A percentile compares a stretch with the other conserved stretches of the same genome.
Conservation (phyloP, 1,140 invertebrate genomes). For the Drosophila pallidifrons region DNA sequence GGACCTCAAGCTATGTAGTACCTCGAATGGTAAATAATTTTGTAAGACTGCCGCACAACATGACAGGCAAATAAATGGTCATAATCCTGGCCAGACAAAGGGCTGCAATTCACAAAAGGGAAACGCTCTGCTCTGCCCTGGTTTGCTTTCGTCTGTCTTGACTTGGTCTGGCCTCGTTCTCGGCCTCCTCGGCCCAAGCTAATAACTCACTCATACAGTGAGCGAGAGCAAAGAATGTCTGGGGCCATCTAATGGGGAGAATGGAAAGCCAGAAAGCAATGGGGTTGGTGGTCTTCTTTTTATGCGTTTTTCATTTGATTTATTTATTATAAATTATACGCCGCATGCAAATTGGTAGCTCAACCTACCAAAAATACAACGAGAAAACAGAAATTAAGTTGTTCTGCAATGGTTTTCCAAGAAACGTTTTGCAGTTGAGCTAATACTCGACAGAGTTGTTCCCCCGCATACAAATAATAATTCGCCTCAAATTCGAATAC, state of each 20-base stretch:
- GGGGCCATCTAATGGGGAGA: conserved; percentile 30
- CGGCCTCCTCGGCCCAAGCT: conserved; percentile 18
- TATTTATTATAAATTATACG: conserved; percentile 66
- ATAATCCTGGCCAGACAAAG: conserved; percentile 76
- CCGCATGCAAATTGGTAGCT: conserved; percentile 72
- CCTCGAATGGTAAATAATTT: conserved; percentile 47
- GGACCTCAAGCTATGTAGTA: conserved; percentile 3
- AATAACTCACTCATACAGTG: conserved; percentile 47
- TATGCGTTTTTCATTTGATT: conserved; percentile 80
- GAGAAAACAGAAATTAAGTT: conserved; percentile 57
- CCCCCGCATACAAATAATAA: conserved; percentile 66
- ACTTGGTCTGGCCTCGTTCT: conserved; percentile 3
- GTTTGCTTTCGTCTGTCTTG: not conserved
- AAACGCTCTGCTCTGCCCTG: not conserved
- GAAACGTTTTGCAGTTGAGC: conserved; percentile 39
- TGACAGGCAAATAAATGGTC: conserved; percentile 78
- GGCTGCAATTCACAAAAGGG: conserved; percentile 39
- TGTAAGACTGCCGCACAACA: conserved; percentile 46
- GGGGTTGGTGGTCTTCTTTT: conserved; percentile 57
- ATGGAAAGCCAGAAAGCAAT: conserved; percentile 9
- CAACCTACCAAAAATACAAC: conserved; percentile 14
- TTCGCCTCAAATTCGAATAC: conserved; percentile 78
- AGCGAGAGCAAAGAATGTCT: conserved; percentile 20
- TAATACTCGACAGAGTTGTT: conserved; percentile 41
- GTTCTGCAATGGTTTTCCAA: conserved; percentile 57